Evolutionary conservation across 2,888 invertebrate genomes (phyloP).

Genomic region (Oligia fasciuncula): DNA sequence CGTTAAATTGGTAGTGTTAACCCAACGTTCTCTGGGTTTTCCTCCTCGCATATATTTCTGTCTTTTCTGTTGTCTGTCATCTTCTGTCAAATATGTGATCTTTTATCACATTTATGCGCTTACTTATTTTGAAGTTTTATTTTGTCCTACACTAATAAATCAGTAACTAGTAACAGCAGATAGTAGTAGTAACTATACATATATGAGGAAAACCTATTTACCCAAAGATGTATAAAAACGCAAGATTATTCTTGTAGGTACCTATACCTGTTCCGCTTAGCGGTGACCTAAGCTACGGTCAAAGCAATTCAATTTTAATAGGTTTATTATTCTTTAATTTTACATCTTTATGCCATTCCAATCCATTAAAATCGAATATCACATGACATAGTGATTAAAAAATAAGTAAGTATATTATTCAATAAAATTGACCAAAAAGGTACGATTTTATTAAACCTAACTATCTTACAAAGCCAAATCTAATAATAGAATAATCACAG

Average conservation of each 20-base stretch:
- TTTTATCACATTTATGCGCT: too few species aligned
- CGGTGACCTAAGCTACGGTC: constrained; percentile 33
- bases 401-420: neutral
- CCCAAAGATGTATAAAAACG: constrained; percentile 1
- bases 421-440: neutral
- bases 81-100: neutral
- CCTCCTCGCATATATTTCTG: neutral
- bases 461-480: constrained; percentile 1
- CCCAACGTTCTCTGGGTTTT: neutral
- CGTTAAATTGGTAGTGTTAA: neutral
- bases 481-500: neutral
- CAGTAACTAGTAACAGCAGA: neutral
- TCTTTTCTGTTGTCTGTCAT: neutral
- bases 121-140: constrained; percentile 1
- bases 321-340: neutral
- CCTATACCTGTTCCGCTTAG: constrained; percentile 20
- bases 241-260: constrained; percentile 1
- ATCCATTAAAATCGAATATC: constrained; percentile 2
- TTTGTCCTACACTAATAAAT: neutral
- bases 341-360: neutral
- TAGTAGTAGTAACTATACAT: neutral
- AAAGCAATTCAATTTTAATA: constrained; percentile 23
- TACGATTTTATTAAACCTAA: neutral
- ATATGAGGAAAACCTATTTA: constrained; percentile 10
- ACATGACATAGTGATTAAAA: neutral